phyloP scores from a whole-genome alignment of 1,140 invertebrate species.

The Zaprionus vittiger region DNA sequence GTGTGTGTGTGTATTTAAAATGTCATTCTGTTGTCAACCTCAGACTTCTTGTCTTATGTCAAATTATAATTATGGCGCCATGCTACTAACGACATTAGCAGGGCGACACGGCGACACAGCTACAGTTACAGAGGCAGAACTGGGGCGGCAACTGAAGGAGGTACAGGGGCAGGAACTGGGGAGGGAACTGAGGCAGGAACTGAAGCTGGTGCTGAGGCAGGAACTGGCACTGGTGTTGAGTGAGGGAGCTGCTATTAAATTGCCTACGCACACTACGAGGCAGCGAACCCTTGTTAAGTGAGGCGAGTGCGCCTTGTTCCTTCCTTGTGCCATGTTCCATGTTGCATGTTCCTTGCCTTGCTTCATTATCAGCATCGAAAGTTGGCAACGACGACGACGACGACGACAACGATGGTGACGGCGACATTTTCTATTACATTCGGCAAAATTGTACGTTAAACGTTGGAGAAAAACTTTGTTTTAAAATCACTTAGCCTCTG shows the following conservation, averaged over 20 bases:
- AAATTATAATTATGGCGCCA: constrained; percentile 84
- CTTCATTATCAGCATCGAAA: constrained; percentile 80
- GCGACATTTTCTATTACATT: constrained; percentile 63
- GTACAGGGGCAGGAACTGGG: background rate
- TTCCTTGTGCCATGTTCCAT: constrained; percentile 5
- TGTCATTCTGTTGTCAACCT: constrained; percentile 84
- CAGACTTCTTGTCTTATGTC: constrained; percentile 84
- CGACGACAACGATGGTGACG: background rate
- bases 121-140: background rate
- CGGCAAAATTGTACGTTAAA: constrained; percentile 68
- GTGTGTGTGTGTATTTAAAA: constrained; percentile 73
- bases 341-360: constrained; percentile 21
- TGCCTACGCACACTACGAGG: constrained; percentile 58
- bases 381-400: constrained; percentile 68
- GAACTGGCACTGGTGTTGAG: constrained; percentile 16
- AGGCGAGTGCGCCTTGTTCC: background rate
- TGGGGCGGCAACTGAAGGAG: background rate
- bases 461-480: constrained; percentile 78
- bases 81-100: constrained; percentile 82
- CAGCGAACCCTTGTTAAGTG: constrained; percentile 54
- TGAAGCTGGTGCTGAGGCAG: background rate
- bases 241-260: constrained; percentile 58
- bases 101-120: constrained; percentile 14
- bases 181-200: background rate
- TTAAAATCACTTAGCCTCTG: constrained; percentile 77